Base-by-base conservation (phyloP, 2,797 vertebrate genomes). In the Kryptopterus vitreolus region DNA sequence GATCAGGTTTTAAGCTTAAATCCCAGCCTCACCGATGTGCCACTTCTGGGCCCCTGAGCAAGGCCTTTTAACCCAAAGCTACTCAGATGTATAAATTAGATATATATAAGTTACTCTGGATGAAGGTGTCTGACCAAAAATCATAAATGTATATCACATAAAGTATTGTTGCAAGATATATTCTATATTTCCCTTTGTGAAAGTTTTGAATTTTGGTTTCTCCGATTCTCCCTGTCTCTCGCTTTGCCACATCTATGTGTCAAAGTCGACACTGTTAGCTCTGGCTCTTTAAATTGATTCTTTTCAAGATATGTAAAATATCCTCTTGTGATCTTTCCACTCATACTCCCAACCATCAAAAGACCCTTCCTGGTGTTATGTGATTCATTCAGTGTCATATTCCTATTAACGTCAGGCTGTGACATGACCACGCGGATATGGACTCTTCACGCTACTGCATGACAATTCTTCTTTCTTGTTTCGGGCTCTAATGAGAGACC, bases 361-460 rank as follows among this genome's bases (percentile, higher is more conserved):
- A 26, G 13, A n/a, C 12, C 26, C 16, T 59, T 29, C 4, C 24
- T 59, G 13, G 15, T 59, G 26, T 26, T 29, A 29, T 29, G n/a
- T 57, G 22, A 57, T 57, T 57, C 8, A 24, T 24, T 57, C 55
- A 24, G 3, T 29, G 58, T 59, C 58, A 59, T 50, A 58, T 71
- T 29, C 31, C 18, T 55, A 18, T 63, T 59, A 29, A 16, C 13
- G 62, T 52, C 68, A 66, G 53, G 26, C 79, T 38, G 52, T 75
- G 73, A 22, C 76, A 4, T 70, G 63, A 31, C 24, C 22, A 55
- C 48, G 22, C 1, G 12, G 50, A 26, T 35, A 52, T 43, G 46
- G 35, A 35, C 50, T 77, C 71, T 9, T 63, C 58, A 78, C 61
- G 70, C 58, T 43, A 15, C 58, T 6, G 0, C 13, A 18, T 18